These are phyloP conservation scores for Papilio elwesi DNA, from an alignment of 2,888 invertebrate species.

Conservation along the genomic window DNA sequence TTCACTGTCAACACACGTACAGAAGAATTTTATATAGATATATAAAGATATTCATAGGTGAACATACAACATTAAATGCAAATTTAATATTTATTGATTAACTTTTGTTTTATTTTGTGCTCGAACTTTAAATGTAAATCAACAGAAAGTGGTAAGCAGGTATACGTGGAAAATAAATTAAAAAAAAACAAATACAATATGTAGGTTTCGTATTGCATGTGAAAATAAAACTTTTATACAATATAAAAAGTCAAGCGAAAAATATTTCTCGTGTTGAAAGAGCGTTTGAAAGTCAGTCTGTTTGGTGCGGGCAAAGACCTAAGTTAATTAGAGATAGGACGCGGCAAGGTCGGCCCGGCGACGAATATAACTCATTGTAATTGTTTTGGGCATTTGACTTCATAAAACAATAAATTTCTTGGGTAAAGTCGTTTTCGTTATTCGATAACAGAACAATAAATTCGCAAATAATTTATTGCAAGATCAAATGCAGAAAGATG, in stretches of 20 bases:
- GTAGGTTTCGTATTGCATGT: conserved; percentile 26
- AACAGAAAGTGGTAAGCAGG: conserved; percentile 22
- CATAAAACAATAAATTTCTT: conserved; percentile 45
- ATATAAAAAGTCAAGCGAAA: conserved; percentile 70
- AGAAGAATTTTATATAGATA: too few species aligned
- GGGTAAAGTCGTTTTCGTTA: conserved; percentile 13
- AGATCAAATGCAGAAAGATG: too few species aligned
- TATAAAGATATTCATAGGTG: too few species aligned
- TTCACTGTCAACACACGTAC: too few species aligned
- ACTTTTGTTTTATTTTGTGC: conserved; percentile 5
- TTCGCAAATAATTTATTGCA: too few species aligned
- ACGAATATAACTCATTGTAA: conserved; percentile 47
- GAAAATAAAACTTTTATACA: conserved; percentile 40
- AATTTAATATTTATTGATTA: too few species aligned
- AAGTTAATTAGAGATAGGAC: conserved; percentile 73
- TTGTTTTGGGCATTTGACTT: conserved; percentile 45
- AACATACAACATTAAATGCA: too few species aligned
- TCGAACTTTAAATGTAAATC: conserved; percentile 15
- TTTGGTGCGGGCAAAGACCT: conserved; percentile 69
- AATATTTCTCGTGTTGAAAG: conserved; percentile 69
- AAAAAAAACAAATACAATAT: conserved; percentile 5
- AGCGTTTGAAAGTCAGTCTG: conserved; percentile 77
- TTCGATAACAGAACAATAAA: neutral
- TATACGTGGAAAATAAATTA: conserved; percentile 7
- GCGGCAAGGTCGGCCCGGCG: conserved; percentile 60